Base-by-base conservation (phyloP, 2,113 vertebrate species). In the Heterotilapia buettikoferi region DNA sequence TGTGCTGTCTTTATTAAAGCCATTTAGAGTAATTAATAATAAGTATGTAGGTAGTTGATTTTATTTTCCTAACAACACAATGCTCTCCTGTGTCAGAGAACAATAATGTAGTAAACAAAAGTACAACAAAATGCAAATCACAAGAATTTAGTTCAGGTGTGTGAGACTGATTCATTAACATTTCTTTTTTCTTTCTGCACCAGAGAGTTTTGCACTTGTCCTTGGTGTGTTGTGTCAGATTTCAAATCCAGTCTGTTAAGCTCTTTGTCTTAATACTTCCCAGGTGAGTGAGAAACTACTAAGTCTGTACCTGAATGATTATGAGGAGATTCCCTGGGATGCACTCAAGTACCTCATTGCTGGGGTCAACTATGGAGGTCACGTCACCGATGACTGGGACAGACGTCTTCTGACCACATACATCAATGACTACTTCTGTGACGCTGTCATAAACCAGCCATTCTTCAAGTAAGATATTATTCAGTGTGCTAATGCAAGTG, bases 361-460 rank as follows among this genome's bases (percentile, higher is more conserved):
- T 0, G 97, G 96, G 0, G 93, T 98, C 91, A 98, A 96, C 92
- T 98, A 98, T 0, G 98, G 98, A 7, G 98, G 98, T 76, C 98
- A 98, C 2, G 96, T 98, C 83, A 98, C 98, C 0, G 98, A 98
- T 5, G 97, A 98, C 87, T 98, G 97, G 97, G 98, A 98, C 93
- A 90, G 97, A 9, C 97, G 98, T 16, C 96, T 98, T 61, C 96
- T 98, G 4, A 97, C 90, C 82, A 97, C 97, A 3, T 98, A 98
- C 92, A 98, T 97, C 95, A 97, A 96, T 11, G 97, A 98, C 90
- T 98, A 97, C 87, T 98, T 98, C 95, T 97, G 96, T 86, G 97
- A 98, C 1, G 96, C 91, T 40, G 89, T 96, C 2, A n/a, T 98
- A 9, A 91, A 61, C 3, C 89, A 94, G 14, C 89, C 96, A 1